Evolutionary conservation across 2,888 invertebrate genomes (phyloP).

Genomic region (Melangyna quadrimaculata): DNA sequence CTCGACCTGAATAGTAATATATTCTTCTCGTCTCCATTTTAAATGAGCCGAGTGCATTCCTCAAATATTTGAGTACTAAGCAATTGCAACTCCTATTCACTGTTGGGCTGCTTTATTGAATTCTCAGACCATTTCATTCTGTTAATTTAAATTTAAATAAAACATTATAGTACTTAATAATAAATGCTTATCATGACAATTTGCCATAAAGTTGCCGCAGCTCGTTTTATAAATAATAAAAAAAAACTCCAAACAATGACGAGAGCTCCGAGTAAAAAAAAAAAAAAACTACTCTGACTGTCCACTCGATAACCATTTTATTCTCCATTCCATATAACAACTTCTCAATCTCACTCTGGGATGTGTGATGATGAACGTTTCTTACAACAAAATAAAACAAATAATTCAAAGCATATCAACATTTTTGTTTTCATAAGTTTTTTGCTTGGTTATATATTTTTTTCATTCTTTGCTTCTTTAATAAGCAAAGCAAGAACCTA

Average conservation of each 20-base stretch:
- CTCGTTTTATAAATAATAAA: constrained; percentile 38
- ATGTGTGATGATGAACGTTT: constrained; percentile 57
- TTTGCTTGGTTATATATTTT: constrained; percentile 24
- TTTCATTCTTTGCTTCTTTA: constrained; percentile 15
- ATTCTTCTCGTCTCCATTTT: constrained; percentile 19
- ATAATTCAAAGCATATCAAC: constrained; percentile 44
- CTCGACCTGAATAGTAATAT: not conserved
- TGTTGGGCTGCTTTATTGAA: not conserved
- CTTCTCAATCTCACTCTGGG: constrained; percentile 31
- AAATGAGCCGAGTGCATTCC: constrained; percentile 35
- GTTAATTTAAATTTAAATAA: constrained; percentile 49
- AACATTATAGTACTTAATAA: constrained; percentile 6
- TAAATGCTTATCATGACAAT: constrained; percentile 61
- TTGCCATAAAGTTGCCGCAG: constrained; percentile 45
- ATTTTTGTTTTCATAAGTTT: constrained; percentile 23
- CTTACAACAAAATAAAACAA: constrained; percentile 48
- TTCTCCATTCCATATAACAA: constrained; percentile 26
- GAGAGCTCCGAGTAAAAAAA: constrained; percentile 14
- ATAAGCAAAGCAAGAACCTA: constrained; percentile 61
- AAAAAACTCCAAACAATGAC: constrained; percentile 39
- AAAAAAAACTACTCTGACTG: constrained; percentile 20
- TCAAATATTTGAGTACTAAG: not conserved
- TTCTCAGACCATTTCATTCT: constrained; percentile 21
- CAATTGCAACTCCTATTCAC: constrained; percentile 20
- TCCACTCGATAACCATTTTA: constrained; percentile 39